These are phyloP conservation scores for Leptodactylus fallax DNA, from an alignment of 2,797 vertebrate species.

Conservation along the genomic window DNA sequence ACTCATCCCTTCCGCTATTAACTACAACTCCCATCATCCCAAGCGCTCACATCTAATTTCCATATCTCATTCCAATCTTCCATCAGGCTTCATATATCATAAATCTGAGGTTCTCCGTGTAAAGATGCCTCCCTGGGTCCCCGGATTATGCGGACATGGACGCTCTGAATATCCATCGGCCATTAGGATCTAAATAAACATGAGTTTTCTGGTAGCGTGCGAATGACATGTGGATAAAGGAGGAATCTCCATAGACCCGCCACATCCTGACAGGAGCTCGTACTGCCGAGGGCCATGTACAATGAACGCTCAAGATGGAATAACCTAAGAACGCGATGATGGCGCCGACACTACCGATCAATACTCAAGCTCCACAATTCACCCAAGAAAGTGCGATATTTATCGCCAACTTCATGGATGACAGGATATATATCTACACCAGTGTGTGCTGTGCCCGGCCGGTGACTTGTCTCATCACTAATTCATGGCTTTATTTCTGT, in stretches of 20 bases:
- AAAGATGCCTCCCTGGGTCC: not conserved
- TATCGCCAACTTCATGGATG: too few relatives aligned
- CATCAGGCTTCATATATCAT: too few relatives aligned
- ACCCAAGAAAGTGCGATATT: not conserved
- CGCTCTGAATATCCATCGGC: not conserved
- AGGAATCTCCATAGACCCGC: not conserved
- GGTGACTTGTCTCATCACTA: slow-evolving; percentile 3
- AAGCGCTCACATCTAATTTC: too few relatives aligned
- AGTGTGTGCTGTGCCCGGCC: not conserved
- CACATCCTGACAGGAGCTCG: not conserved
- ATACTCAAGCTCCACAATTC: not conserved
- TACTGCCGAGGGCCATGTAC: not conserved
- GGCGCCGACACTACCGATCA: not conserved
- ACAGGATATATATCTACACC: too few relatives aligned
- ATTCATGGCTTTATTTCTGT: slow-evolving; percentile 2
- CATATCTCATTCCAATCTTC: too few relatives aligned
- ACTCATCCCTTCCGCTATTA: too few relatives aligned
- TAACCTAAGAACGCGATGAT: not conserved
- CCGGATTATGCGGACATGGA: not conserved
- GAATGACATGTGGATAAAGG: not conserved
- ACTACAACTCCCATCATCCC: too few relatives aligned
- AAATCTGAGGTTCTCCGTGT: too few relatives aligned
- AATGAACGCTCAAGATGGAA: not conserved
- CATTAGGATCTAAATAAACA: not conserved
- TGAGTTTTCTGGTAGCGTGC: not conserved